Evolutionary conservation across 2,113 vertebrate species (phyloP), one percentile per base, ranked within the genome.

Genomic region (Podarcis raffonei): DNA sequence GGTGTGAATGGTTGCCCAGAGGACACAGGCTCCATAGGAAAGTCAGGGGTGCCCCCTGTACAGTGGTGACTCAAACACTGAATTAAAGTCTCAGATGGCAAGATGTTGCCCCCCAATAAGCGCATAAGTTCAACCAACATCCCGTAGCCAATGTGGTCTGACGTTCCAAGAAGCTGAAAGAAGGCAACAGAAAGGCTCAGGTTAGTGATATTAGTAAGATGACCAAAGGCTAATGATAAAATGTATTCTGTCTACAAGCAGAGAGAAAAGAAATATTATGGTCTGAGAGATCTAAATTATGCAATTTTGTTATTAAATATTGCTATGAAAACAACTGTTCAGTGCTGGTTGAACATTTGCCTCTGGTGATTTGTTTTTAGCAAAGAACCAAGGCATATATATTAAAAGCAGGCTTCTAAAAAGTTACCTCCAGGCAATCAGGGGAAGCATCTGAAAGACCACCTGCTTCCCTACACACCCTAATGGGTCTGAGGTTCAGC

Each of bases 61-160:
- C 37, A 23, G 8, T 71, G 72, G 22, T 80, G 92, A 18, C 66
- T 42, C 57, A 88, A 75, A 76, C 81, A 77, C 9, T 79, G 93
- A 71, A 95, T 92, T 87, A 98, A 95, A 8, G 94, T 89, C 37
- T 97, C 97, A 7, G 97, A 83, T 0, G 97, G 98, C 86, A 99
- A 93, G 90, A 99, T 85, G 87, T 95, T 97, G 88, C 98, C 99
- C 48, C 97, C 97, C 1, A 94, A 85, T 6, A 89, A 94, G 30
- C 66, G 57, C 42, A 99, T 93, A 68, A 98, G 86, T 39, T 98
- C 97, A 65, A 94, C 93, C 57, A 99, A 85, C 2, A 95, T 97
- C 92, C 97, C 97, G 91, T 97, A 98, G 1, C 98, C 98, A n/a
- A 93, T 9, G 0, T 97, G 95, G 93, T 99, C 98, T 2, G 97